phyloP scores from a whole-genome alignment of 1,140 invertebrate species.

The Coelopa frigida region DNA sequence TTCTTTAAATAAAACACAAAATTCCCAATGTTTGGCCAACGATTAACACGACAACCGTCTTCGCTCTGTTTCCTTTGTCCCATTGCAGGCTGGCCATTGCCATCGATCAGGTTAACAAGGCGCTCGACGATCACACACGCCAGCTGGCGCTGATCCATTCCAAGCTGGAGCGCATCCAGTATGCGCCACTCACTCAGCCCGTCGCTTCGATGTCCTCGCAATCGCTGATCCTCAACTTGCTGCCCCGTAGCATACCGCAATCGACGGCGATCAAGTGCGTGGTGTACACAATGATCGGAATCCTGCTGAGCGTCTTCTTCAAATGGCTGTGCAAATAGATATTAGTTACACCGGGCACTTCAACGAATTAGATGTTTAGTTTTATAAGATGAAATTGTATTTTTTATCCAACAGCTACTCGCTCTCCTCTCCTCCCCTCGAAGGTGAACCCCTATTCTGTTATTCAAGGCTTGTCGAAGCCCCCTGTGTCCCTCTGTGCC shows the following conservation, averaged over 20 bases:
- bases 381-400: neutral
- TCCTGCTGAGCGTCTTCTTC: no score
- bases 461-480: no score
- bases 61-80: constrained; percentile 1
- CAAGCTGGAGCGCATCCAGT: constrained; percentile 35
- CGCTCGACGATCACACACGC: constrained; percentile 29
- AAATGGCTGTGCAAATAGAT: constrained; percentile 10
- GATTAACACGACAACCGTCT: no score
- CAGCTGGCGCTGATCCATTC: constrained; percentile 29
- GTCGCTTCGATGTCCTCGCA: neutral
- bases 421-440: no score
- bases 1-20: neutral
- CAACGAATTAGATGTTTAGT: neutral
- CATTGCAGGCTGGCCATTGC: constrained; percentile 24
- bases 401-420: neutral
- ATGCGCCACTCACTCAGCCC: constrained; percentile 19
- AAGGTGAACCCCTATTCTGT: no score
- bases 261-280: constrained; percentile 11
- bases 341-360: neutral
- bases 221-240: neutral
- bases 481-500: no score
- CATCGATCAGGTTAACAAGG: constrained; percentile 31
- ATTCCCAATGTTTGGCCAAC: no score
- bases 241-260: constrained; percentile 12
- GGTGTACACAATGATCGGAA: no score